Evolutionary conservation across 1,140 invertebrate genomes (phyloP), one percentile per base, ranked within the genome.

Genomic region (Vollenhovia emeryi): DNA sequence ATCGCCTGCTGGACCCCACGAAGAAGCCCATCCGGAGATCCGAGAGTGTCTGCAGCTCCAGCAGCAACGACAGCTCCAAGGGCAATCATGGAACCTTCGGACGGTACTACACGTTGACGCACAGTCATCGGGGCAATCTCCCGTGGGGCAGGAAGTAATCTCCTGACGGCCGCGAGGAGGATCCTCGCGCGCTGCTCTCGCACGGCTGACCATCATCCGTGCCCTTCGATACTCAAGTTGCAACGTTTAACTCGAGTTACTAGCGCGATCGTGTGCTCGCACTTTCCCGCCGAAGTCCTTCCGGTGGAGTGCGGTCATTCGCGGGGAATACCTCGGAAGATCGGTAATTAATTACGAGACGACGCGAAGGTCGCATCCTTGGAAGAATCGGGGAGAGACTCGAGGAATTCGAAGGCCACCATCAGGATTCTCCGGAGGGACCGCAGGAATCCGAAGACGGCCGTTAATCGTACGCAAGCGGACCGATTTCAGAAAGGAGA

Each of bases 1-100:
- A 97, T 89, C 96, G 95, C 75, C 93, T 96, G 84, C 91, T 96
- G 88, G 95, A 94, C 21, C 95, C 95, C 4, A 91, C 91, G 36
- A 92, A 84, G 73, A 93, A 90, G 43, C 89, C 91, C 0, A 94
- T 95, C 7, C 90, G 90, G 8, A 89, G 94, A 21, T 94, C 94
- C 0, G 93, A 94, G 36, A 94, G 94, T 45, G 88, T 95, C 0
- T 93, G 92, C 9, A 94, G 94, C 27, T 94, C 92, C 8, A 86
- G 87, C 13, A 94, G 93, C 69, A 87, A 74, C 76, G 89, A 66
- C 55, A 93, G 91, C 30, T 94, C 92, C 15, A 94, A 93, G 43
- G 74, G 89, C 43, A 94, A 92, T 66, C 87, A 87, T n/a, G 84
- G 90, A n/a, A 93, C 92, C 76, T 89, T 79, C 87, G 74, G 86